Evolutionary conservation across 2,113 vertebrate species (phyloP).

Genomic region (Butorides virescens): DNA sequence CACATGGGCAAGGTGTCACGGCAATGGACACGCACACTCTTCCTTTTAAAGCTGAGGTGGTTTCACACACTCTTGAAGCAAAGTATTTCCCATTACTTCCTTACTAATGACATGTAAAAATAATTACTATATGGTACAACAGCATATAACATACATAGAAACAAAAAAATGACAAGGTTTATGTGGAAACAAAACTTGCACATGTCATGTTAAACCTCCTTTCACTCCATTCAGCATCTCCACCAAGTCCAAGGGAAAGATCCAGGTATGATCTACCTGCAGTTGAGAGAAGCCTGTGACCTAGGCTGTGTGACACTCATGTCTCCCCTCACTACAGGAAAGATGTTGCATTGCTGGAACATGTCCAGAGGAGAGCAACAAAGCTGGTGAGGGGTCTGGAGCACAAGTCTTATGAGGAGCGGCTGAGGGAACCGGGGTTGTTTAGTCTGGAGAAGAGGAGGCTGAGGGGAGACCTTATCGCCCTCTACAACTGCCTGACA

Average conservation of each 20-base stretch:
- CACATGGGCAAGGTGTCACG: not conserved
- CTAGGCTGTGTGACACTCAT: accelerated
- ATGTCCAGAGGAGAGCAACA: too few species aligned
- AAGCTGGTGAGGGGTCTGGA: too few species aligned
- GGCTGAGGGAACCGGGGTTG: too few species aligned
- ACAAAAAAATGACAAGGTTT: not conserved
- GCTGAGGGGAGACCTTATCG: too few species aligned
- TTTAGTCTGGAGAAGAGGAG: too few species aligned
- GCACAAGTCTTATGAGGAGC: too few species aligned
- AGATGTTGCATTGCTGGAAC: too few species aligned
- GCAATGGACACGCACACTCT: accelerated
- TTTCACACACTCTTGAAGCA: not conserved
- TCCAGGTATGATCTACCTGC: not conserved
- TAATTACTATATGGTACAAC: not conserved
- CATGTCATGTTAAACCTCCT: not conserved
- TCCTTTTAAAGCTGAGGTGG: not conserved
- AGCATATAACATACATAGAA: not conserved
- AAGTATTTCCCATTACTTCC: not conserved
- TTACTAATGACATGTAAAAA: not conserved
- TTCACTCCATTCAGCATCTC: not conserved
- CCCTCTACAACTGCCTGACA: too few species aligned
- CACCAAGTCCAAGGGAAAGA: not conserved
- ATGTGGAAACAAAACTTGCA: not conserved
- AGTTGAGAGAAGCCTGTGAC: accelerated
- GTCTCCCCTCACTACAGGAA: too few species aligned